Percentiles rank a stretch among this genome's conserved stretches.
These are phyloP conservation scores for Tragulus kanchil DNA, from an alignment of 2,113 vertebrate species.

Conservation along the genomic window DNA sequence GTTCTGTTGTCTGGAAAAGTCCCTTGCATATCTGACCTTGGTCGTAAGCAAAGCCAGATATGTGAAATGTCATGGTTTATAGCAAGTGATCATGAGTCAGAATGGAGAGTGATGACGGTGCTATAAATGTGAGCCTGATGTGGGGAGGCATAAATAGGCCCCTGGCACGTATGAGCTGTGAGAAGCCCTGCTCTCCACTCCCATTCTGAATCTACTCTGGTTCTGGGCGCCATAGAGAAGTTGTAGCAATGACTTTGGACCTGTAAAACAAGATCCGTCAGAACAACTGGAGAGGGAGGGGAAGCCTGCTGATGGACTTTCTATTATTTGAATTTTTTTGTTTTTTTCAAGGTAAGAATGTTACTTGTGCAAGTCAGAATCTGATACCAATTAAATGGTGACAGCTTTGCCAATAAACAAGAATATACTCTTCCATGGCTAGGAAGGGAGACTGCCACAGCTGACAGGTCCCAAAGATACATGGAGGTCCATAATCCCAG, in stretches of 20 bases:
- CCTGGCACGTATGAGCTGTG: neutral
- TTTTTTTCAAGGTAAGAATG: no score
- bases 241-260: neutral
- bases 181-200: neutral
- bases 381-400: no score
- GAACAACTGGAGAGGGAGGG: neutral
- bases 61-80: neutral
- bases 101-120: neutral
- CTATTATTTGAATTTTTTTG: no score
- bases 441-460: no score
- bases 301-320: neutral
- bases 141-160: neutral
- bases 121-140: neutral
- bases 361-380: no score
- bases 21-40: neutral
- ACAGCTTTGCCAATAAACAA: no score
- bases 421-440: no score
- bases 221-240: neutral
- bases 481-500: no score
- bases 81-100: conserved; percentile 27
- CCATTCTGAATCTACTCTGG: neutral
- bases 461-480: no score
- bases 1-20: neutral
- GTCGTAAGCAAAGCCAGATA: neutral
- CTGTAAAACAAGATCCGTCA: neutral